Percentiles rank a stretch among this genome's conserved stretches.
These are phyloP conservation scores for Pyrrhura leucotis DNA, from an alignment of 2,797 vertebrate species.

Conservation along the genomic window DNA sequence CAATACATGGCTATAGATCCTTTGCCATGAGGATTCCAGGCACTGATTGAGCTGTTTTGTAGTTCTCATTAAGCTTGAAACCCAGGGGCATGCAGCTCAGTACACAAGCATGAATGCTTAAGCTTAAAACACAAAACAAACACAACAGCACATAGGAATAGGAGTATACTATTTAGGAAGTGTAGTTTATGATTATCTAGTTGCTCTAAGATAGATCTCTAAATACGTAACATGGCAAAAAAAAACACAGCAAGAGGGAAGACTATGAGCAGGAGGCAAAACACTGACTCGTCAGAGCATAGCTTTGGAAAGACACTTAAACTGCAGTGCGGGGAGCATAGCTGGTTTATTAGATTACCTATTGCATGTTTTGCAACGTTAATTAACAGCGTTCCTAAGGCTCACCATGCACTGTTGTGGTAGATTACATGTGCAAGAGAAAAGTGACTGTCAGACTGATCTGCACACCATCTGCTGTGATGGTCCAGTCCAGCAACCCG, in stretches of 20 bases:
- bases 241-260: not conserved
- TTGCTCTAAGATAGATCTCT: not conserved
- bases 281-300: rapidly evolving
- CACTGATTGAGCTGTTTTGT: not conserved
- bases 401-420: rapidly evolving
- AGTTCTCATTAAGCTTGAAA: not conserved
- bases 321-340: rapidly evolving
- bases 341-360: not conserved
- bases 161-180: not conserved
- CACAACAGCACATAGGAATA: rapidly evolving
- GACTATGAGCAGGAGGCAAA: not conserved
- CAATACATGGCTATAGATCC: rapidly evolving
- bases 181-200: not conserved
- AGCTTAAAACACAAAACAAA: not conserved
- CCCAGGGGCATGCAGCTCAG: not conserved
- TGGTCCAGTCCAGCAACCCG: not conserved
- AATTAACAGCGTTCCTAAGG: not conserved
- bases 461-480: not conserved
- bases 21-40: not conserved
- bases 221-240: not conserved
- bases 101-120: not conserved
- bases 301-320: not conserved
- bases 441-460: not conserved
- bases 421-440: rapidly evolving
- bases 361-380: not conserved